Evolutionary conservation across 2,888 invertebrate genomes (phyloP).

Genomic region (Rhagonycha fulva): DNA sequence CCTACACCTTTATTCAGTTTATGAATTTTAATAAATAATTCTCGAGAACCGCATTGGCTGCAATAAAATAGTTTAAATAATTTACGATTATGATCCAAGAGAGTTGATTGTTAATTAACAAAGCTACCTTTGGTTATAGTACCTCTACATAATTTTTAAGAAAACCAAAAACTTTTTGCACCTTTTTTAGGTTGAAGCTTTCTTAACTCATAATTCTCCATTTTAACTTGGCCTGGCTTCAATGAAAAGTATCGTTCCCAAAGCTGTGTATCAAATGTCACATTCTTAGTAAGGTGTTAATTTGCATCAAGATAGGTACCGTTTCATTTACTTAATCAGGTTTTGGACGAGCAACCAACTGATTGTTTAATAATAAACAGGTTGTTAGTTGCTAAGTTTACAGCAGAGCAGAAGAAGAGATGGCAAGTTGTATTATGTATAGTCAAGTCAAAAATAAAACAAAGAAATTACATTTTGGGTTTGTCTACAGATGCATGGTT

Average conservation of each 20-base stretch:
- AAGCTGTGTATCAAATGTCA: background rate
- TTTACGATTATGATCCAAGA: background rate
- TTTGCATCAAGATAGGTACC: background rate
- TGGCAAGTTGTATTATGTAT: too few relatives aligned
- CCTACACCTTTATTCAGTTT: background rate
- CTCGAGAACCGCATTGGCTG: background rate
- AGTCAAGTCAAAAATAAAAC: too few relatives aligned
- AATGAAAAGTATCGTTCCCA: too few relatives aligned
- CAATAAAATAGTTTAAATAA: background rate
- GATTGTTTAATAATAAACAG: background rate
- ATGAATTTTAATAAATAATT: background rate
- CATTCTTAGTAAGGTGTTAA: background rate
- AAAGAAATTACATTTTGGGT: background rate
- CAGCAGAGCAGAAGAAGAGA: background rate
- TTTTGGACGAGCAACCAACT: background rate
- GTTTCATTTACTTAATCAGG: background rate
- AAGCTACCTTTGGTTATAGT: background rate
- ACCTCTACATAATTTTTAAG: background rate
- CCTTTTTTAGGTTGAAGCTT: too few relatives aligned
- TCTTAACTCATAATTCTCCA: too few relatives aligned
- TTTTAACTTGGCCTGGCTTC: too few relatives aligned
- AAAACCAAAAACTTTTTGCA: background rate
- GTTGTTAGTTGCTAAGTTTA: background rate
- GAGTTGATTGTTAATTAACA: background rate
- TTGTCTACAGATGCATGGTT: background rate